Evolutionary conservation across 2,113 vertebrate genomes (phyloP), one percentile per base, ranked within the genome.

Genomic region (Cichladusa arquata): DNA sequence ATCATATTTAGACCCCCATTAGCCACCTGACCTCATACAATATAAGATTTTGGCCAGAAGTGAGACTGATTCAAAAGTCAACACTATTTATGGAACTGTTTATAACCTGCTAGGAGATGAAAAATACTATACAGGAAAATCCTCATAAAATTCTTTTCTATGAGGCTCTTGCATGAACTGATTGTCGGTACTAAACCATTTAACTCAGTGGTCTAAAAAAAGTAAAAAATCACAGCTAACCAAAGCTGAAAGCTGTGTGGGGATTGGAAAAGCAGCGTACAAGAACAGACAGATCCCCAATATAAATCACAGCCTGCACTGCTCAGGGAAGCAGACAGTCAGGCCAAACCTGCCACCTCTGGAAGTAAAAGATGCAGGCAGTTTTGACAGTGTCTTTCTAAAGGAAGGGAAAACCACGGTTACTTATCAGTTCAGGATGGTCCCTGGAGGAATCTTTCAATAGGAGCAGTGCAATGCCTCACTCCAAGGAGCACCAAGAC

Each of bases 11-110:
- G 82, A 67, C 40, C 66, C 72, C 64, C 33, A 72, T 66, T 73
- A 88, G 61, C 86, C 67, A 95, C 40, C 56, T 86, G 88, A 93
- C 76, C 86, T 88, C 2, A 0, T 14, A 47, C 56, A 90, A 26
- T 11, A 5, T 9, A 79, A 61, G 29, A 40, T 61, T 90, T 40
- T 66, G 36, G 25, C 26, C 60, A 54, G 47, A 92, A 80, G 23
- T 7, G 9, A 83, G 38, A 62, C 20, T 6, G 38, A 94, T 66
- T 77, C 47, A 83, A 28, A 88, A 93, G 66, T 56, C 89, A 87
- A 69, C 45, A 48, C 26, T 88, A 89, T 93, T 94, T 93, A 92
- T 57, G 42, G 73, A 93, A 61, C 47, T 44, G 34, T 72, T 93
- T 72, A 29, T 85, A 81, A 54, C 62, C 69, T 42, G 73, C 61